These are phyloP conservation scores for Chymomyza procnemis DNA, from an alignment of 2,888 invertebrate genomes.

Conservation along the genomic window DNA sequence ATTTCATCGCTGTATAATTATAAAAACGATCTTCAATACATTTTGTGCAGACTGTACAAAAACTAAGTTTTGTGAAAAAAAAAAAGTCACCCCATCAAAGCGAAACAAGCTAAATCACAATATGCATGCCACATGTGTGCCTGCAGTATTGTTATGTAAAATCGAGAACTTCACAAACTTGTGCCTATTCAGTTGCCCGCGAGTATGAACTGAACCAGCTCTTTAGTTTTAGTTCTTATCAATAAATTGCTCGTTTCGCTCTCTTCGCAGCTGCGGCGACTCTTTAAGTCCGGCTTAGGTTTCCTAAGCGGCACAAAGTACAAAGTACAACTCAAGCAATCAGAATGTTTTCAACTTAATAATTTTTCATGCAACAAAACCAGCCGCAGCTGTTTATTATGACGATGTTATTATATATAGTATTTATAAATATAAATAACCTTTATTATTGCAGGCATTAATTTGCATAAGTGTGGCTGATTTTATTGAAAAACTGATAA, in stretches of 20 bases:
- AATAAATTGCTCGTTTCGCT: background rate
- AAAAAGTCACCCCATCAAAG: too few relatives aligned
- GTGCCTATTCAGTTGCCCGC: too few relatives aligned
- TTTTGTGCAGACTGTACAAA: too few relatives aligned
- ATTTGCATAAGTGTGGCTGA: slow-evolving; percentile 19
- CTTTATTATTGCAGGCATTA: background rate
- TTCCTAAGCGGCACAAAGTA: slow-evolving; percentile 16
- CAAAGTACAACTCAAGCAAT: slow-evolving; percentile 47
- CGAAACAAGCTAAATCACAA: too few relatives aligned
- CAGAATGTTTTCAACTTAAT: background rate
- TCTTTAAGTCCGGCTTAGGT: background rate
- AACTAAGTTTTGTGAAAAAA: too few relatives aligned
- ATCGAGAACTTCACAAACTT: too few relatives aligned
- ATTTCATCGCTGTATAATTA: too few relatives aligned
- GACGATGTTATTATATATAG: background rate
- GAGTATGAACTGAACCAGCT: background rate
- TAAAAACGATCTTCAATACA: too few relatives aligned
- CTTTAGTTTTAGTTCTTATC: background rate
- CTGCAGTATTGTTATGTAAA: too few relatives aligned
- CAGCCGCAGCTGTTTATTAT: background rate
- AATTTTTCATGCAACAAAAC: background rate
- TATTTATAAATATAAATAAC: background rate
- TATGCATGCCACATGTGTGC: too few relatives aligned
- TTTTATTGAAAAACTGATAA: slow-evolving; percentile 39
- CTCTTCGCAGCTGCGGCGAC: background rate